Percentiles rank a stretch among this genome's conserved stretches.
Conservation (phyloP, 2,888 invertebrate species). For the Anthrax anthrax region DNA sequence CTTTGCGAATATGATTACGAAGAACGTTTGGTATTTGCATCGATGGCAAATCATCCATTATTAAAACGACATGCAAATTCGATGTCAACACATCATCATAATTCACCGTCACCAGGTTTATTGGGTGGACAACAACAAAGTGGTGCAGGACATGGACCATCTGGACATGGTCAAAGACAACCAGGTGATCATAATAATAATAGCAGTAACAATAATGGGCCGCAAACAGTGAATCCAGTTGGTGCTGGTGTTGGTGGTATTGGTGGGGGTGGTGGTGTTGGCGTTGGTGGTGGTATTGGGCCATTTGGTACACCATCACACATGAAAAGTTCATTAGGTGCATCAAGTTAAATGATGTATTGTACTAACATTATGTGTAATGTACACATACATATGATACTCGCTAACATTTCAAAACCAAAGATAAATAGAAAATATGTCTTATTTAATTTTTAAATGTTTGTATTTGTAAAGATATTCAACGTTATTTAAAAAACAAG, state of each 20-base stretch:
- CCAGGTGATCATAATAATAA: slow-evolving; percentile 31
- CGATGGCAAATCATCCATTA: slow-evolving; percentile 79
- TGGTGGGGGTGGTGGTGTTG: slow-evolving; percentile 24
- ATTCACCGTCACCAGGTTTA: slow-evolving; percentile 19
- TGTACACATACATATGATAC: neutral
- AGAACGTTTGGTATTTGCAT: slow-evolving; percentile 86
- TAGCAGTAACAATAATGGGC: slow-evolving; percentile 26
- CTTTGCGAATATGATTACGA: slow-evolving; percentile 97
- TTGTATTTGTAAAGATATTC: no score
- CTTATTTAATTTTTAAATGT: no score
- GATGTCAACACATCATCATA: slow-evolving; percentile 23
- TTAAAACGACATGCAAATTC: slow-evolving; percentile 33
- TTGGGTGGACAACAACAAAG: slow-evolving; percentile 14
- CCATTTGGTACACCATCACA: slow-evolving; percentile 27
- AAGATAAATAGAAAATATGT: no score
- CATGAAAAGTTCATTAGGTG: slow-evolving; percentile 32
- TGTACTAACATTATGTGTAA: neutral
- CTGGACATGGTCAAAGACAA: slow-evolving; percentile 26
- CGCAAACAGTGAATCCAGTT: no score
- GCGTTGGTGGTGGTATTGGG: slow-evolving; percentile 24
- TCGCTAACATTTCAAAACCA: neutral
- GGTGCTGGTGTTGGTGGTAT: no score
- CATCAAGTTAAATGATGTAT: slow-evolving; percentile 29
- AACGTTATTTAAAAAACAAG: no score
- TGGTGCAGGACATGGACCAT: slow-evolving; percentile 19